Conservation (phyloP, 2,888 invertebrate genomes). For the Metopia argyrocephala region DNA sequence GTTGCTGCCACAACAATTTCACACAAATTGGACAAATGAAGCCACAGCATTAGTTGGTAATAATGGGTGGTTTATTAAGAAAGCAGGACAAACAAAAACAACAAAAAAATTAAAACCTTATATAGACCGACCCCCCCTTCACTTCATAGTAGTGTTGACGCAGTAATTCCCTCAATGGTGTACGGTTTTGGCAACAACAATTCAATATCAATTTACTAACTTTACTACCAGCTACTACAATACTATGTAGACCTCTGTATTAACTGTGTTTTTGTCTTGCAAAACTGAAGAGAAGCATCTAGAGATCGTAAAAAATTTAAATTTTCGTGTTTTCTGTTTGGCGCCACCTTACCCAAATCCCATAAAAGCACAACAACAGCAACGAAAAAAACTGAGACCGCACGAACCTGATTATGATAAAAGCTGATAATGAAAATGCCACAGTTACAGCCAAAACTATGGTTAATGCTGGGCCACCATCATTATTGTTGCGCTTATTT, state of each 20-base stretch:
- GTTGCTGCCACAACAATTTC: constrained; percentile 64
- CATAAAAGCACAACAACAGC: not conserved
- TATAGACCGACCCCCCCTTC: too few relatives aligned
- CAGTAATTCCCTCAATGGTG: constrained; percentile 44
- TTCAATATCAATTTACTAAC: constrained; percentile 61
- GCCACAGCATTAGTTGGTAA: constrained; percentile 68
- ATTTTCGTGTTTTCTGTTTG: constrained; percentile 70
- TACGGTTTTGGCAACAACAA: constrained; percentile 10
- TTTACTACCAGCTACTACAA: constrained; percentile 55
- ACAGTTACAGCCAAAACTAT: constrained; percentile 30
- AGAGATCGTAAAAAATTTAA: constrained; percentile 70
- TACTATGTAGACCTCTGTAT: not conserved
- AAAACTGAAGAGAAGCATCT: constrained; percentile 1
- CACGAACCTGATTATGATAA: constrained; percentile 63
- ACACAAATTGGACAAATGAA: constrained; percentile 70
- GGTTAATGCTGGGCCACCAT: not conserved
- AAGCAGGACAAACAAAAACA: not conserved
- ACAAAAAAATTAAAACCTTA: not conserved
- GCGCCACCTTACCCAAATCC: constrained; percentile 73
- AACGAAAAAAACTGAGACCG: constrained; percentile 35
- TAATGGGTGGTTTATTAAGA: constrained; percentile 66
- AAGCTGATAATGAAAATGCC: constrained; percentile 59
- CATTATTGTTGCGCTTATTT: not conserved
- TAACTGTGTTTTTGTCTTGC: constrained; percentile 2
- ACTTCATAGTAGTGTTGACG: constrained; percentile 14